phyloP scores from a whole-genome alignment of 2,888 invertebrate species.

The Pterostichus niger region DNA sequence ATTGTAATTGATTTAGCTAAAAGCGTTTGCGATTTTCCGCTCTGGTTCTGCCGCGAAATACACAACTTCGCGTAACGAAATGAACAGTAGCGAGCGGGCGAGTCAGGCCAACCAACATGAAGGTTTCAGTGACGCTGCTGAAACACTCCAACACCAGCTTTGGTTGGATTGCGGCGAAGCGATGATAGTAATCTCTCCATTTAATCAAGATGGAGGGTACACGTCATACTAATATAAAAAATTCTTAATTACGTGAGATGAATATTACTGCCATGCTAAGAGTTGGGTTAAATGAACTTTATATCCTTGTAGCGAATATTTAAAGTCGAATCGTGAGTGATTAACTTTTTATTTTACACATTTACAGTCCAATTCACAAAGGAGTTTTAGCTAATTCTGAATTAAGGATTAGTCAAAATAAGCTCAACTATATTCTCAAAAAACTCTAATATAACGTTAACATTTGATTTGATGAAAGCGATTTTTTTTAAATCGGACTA shows the following conservation, averaged over 20 bases:
- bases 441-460: too few species aligned
- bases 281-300: conserved; percentile 18
- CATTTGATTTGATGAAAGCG: too few species aligned
- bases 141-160: not conserved
- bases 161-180: conserved; percentile 6
- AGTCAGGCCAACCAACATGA: not conserved
- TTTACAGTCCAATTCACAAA: too few species aligned
- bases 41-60: conserved; percentile 25
- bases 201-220: conserved; percentile 16
- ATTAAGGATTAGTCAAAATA: too few species aligned
- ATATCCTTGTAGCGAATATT: not conserved
- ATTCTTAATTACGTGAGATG: conserved; percentile 5
- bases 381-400: too few species aligned
- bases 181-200: conserved; percentile 17
- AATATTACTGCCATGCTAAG: not conserved
- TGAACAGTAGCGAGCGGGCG: not conserved
- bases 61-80: not conserved
- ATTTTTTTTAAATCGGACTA: too few species aligned
- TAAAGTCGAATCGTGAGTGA: too few species aligned
- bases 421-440: too few species aligned
- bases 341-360: too few species aligned
- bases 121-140: not conserved
- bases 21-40: conserved; percentile 55
- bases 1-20: conserved; percentile 47
- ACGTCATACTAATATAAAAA: conserved; percentile 12